Evolutionary conservation across 2,888 invertebrate species (phyloP), one percentile per base, ranked within the genome.

Genomic region (Quadroppia sp.): DNA sequence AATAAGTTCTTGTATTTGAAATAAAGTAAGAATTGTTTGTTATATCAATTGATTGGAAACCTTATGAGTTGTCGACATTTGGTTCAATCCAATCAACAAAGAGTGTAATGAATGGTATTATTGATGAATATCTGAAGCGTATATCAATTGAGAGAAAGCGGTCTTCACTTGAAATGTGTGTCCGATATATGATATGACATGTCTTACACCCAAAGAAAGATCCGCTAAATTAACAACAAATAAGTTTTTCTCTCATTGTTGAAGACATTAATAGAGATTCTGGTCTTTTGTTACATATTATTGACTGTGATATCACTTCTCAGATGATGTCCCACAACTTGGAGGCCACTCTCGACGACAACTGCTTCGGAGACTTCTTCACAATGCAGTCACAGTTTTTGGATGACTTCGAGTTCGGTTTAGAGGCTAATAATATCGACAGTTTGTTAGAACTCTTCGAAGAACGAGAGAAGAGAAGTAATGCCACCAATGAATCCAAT

Each of bases 361-460:
- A 20, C 20, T 30, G 32, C 2, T 67, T 67, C 40, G 67, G 23
- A 23, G 67, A 67, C 23, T 36, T 67, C 36, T 67, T 67, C 40
- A 67, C 67, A 40, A 36, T 67, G 36, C 67, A 67, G 32, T 67
- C 67, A 42, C 67, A 67, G 23, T 40, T 42, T 67, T 67, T 67
- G 67, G 42, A 67, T 67, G 67, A 67, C 42, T 67, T 67, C 11
- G 67, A 67, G 42, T 67, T 67, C 23, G 67, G 67, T n/a, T 67
- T 67, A 67, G 67, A 67, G 13, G 67, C 67, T 40, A 67, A 36
- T 59, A 36, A 67, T 42, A 67, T 67, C 67, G 67, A 67, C 36
- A 67, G 36, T 42, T 36, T 67, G 13, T 40, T 67, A 40, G 67
- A 67, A 11, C 40, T 67, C 2, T 67, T 67, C 11, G 67, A 67